Evolutionary conservation across 2,113 vertebrate species (phyloP).

Genomic region (Syngnathus floridae): DNA sequence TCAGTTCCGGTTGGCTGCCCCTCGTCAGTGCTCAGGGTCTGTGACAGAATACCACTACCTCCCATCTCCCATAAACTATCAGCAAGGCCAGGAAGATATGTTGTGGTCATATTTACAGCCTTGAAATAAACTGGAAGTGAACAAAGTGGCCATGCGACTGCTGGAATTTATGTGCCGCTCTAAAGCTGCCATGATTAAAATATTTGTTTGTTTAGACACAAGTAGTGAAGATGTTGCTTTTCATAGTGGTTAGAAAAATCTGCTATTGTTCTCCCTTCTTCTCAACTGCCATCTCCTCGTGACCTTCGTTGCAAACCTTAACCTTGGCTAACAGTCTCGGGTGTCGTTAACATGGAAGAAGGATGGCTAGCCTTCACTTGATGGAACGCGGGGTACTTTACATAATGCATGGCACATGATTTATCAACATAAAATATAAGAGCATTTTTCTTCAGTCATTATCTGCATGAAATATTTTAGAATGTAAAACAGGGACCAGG

Average conservation of each 20-base stretch:
- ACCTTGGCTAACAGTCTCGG: conserved; percentile 2
- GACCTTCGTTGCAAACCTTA: conserved; percentile 36
- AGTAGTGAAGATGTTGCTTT: conserved; percentile 33
- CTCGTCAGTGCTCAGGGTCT: conserved; percentile 41
- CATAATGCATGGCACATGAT: background rate
- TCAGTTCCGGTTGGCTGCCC: conserved; percentile 26
- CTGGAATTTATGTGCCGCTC: conserved; percentile 54
- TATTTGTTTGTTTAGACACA: conserved; percentile 52
- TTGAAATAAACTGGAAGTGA: conserved; percentile 65
- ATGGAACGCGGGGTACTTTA: background rate
- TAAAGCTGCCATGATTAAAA: conserved; percentile 71
- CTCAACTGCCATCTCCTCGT: conserved; percentile 17
- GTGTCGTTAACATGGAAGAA: conserved; percentile 19
- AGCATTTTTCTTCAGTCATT: no score
- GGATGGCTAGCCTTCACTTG: conserved; percentile 1
- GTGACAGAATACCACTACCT: conserved; percentile 25
- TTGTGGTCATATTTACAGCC: conserved; percentile 63
- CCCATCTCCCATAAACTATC: conserved; percentile 56
- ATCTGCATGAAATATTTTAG: no score
- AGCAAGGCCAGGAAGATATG: conserved; percentile 53
- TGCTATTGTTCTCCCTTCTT: background rate
- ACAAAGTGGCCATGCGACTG: conserved; percentile 56
- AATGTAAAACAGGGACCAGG: background rate
- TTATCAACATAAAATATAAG: background rate
- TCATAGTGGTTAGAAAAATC: conserved; percentile 21